These are phyloP conservation scores for Cephonodes hylas DNA, from an alignment of 2,888 invertebrate genomes.

Conservation along the genomic window DNA sequence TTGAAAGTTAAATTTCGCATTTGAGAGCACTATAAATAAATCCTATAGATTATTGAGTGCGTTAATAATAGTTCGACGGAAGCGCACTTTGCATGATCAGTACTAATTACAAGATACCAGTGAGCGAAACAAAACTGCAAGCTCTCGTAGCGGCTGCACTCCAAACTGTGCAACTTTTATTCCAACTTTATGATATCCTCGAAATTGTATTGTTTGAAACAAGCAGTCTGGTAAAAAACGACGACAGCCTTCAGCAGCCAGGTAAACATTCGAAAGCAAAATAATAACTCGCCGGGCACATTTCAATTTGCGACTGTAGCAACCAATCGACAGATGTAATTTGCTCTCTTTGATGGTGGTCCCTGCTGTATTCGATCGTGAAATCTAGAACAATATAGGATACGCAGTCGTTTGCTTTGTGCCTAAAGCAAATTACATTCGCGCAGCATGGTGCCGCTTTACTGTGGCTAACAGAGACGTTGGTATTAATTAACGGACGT, in stretches of 20 bases:
- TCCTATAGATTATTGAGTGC: background rate
- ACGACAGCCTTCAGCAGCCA: background rate
- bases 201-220: background rate
- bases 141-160: background rate
- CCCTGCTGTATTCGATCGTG: background rate
- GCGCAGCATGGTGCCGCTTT: conserved; percentile 29
- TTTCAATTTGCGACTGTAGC: conserved; percentile 6
- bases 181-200: background rate
- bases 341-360: background rate
- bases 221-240: background rate
- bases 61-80: background rate
- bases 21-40: background rate
- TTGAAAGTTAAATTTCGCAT: background rate
- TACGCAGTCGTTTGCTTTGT: background rate
- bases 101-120: conserved; percentile 1
- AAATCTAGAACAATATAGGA: background rate
- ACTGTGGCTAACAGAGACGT: conserved; percentile 27
- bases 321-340: background rate
- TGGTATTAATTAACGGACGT: conserved; percentile 34
- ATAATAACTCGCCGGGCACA: background rate
- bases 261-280: background rate
- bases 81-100: background rate
- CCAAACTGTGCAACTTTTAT: background rate
- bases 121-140: background rate
- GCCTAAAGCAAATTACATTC: conserved; percentile 22